These are phyloP conservation scores for Neuroterus valhalla DNA, from an alignment of 1,140 invertebrate species.

Conservation along the genomic window DNA sequence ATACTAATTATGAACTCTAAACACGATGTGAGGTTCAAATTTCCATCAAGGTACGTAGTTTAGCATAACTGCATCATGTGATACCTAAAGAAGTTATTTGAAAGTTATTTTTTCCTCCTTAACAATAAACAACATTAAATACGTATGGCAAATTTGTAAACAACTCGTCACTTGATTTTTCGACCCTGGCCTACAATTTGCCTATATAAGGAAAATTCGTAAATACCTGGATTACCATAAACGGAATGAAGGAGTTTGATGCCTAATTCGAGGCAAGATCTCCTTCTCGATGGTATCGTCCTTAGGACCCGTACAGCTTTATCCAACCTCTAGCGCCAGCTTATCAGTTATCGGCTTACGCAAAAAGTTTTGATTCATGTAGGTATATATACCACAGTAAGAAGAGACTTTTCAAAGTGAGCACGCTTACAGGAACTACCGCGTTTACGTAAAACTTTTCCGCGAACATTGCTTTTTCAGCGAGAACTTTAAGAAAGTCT, in stretches of 20 bases:
- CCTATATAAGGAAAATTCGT: too few species aligned
- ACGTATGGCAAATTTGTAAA: too few species aligned
- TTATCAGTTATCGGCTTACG: conserved; percentile 31
- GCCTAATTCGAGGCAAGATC: background rate
- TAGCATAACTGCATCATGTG: too few species aligned
- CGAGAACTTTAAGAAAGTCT: conserved; percentile 16
- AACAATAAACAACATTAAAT: too few species aligned
- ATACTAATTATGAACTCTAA: too few species aligned
- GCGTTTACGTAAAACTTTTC: conserved; percentile 40
- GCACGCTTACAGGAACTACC: background rate
- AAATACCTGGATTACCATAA: background rate
- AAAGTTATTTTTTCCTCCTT: too few species aligned
- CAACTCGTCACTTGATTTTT: too few species aligned
- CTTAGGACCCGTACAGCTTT: conserved; percentile 1
- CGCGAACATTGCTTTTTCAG: conserved; percentile 33
- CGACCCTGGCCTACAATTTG: too few species aligned
- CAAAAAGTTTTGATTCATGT: conserved; percentile 44
- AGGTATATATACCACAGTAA: conserved; percentile 15
- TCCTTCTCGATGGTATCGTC: background rate
- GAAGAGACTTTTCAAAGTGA: conserved; percentile 23
- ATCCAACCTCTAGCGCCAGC: conserved; percentile 21
- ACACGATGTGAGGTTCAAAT: too few species aligned
- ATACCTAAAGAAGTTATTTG: too few species aligned
- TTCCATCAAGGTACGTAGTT: too few species aligned
- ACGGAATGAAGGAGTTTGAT: background rate